phyloP scores from a whole-genome alignment of 2,113 vertebrate genomes.

The Toxotes jaculatrix region DNA sequence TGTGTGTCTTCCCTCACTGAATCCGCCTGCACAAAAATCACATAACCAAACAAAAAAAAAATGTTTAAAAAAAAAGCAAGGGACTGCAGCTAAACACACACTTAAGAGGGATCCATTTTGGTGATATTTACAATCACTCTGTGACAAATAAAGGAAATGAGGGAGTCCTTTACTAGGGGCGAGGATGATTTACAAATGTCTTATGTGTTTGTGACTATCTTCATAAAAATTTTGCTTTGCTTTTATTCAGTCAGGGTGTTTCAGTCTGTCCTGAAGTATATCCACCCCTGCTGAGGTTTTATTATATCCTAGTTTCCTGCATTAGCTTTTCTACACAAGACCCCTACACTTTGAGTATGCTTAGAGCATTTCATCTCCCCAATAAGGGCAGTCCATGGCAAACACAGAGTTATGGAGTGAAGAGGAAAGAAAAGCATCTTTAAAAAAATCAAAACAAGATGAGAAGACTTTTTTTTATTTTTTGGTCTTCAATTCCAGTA shows the following conservation, averaged over 20 bases:
- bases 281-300: constrained; percentile 70
- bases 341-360: constrained; percentile 78
- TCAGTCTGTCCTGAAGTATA: constrained; percentile 70
- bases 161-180: constrained; percentile 71
- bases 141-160: constrained; percentile 84
- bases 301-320: constrained; percentile 78
- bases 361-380: constrained; percentile 86
- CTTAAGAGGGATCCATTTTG: constrained; percentile 75
- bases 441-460: constrained; percentile 66
- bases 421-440: constrained; percentile 60
- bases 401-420: constrained; percentile 85
- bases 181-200: constrained; percentile 80
- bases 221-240: constrained; percentile 80
- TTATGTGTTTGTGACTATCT: constrained; percentile 81
- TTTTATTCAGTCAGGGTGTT: constrained; percentile 64
- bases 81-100: constrained; percentile 81
- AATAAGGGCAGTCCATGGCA: constrained; percentile 85
- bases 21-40: constrained; percentile 77
- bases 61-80: constrained; percentile 79
- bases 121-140: constrained; percentile 90
- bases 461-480: constrained; percentile 73
- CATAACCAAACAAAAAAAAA: constrained; percentile 66
- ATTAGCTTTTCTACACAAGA: constrained; percentile 69
- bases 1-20: constrained; percentile 84
- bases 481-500: constrained; percentile 83